phyloP scores from a whole-genome alignment of 2,113 vertebrate genomes.

The Callionymus lyra region DNA sequence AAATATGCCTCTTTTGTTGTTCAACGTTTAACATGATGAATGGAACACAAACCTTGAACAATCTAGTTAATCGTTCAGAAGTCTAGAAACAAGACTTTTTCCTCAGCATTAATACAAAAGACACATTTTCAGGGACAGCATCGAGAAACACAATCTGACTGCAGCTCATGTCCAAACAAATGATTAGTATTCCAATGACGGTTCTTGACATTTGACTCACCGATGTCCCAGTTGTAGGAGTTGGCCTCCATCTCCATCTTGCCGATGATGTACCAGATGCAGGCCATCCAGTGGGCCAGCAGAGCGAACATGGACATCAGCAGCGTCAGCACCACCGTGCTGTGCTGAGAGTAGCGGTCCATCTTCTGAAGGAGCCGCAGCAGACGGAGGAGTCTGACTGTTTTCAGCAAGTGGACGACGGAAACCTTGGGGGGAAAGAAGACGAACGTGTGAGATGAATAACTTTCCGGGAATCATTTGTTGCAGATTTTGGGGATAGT shows the following conservation, averaged over 20 bases:
- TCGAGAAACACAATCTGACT: too few species aligned
- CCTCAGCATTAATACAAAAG: too few species aligned
- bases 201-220: conserved; percentile 59
- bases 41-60: too few species aligned
- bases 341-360: conserved; percentile 97
- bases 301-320: conserved; percentile 98
- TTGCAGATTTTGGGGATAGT: neutral
- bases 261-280: conserved; percentile 98
- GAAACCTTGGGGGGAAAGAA: conserved; percentile 80
- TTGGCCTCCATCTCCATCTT: conserved; percentile 95
- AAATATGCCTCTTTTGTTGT: too few species aligned
- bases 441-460: neutral
- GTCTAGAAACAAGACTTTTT: too few species aligned
- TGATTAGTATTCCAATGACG: neutral
- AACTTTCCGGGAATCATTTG: neutral
- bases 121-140: too few species aligned
- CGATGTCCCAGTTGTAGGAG: conserved; percentile 87
- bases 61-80: too few species aligned
- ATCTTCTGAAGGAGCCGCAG: conserved; percentile 92
- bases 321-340: conserved; percentile 89
- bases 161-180: too few species aligned
- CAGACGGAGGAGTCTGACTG: conserved; percentile 83
- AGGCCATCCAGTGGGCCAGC: conserved; percentile 98
- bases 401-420: conserved; percentile 92
- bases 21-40: too few species aligned